Conservation (phyloP, 2,113 vertebrate species). For the human region DNA sequence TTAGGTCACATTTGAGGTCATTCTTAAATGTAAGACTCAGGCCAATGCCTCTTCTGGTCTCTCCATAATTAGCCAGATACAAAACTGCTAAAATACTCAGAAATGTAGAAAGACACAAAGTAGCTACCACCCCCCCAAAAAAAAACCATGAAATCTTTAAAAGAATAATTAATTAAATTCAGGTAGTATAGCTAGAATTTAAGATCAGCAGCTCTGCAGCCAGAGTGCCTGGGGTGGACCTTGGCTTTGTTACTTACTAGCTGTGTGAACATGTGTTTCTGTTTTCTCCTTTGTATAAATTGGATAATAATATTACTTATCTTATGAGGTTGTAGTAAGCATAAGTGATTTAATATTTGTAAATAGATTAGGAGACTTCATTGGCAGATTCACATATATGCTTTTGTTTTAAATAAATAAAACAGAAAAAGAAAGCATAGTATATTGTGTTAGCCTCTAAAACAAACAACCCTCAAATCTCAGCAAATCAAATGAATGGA, state of each 20-base stretch:
- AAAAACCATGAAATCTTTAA: not conserved
- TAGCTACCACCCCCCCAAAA: not conserved
- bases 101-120: not conserved
- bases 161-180: not conserved
- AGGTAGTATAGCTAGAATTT: not conserved
- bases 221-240: not conserved
- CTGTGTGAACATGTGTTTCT: not conserved
- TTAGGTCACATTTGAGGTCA: not conserved
- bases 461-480: not conserved
- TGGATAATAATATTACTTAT: not conserved
- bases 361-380: not conserved
- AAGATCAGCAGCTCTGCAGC: not conserved
- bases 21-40: not conserved
- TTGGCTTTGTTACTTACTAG: not conserved
- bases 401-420: not conserved
- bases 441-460: not conserved
- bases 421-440: not conserved
- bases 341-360: not conserved
- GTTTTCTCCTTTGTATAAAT: not conserved
- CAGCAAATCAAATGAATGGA: not conserved
- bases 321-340: not conserved
- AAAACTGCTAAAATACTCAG: not conserved
- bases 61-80: not conserved
- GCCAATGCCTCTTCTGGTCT: not conserved
- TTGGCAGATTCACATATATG: not conserved